Conservation (phyloP, 2,113 vertebrate genomes). For the Chascanopsetta lugubris region DNA sequence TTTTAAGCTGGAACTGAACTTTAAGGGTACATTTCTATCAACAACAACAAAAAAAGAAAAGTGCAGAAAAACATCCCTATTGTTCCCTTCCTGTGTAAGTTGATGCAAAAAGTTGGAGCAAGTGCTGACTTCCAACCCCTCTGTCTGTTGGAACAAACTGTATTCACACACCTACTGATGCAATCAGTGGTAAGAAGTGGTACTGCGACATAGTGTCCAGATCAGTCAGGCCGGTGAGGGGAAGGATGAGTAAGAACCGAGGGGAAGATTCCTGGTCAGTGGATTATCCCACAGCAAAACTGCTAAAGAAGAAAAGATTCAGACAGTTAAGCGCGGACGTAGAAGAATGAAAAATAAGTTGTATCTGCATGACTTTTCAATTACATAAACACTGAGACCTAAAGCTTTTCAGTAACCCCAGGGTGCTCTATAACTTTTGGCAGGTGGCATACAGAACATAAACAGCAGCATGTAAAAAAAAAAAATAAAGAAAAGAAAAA, state of each 20-base stretch:
- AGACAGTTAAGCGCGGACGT: too few species aligned
- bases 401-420: not conserved
- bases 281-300: not conserved
- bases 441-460: not conserved
- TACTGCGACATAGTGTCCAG: not conserved
- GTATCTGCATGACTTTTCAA: too few species aligned
- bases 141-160: too few species aligned
- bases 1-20: too few species aligned
- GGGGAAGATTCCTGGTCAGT: not conserved
- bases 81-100: not conserved
- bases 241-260: not conserved
- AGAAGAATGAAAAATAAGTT: too few species aligned
- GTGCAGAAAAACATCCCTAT: too few species aligned
- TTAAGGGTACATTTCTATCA: too few species aligned
- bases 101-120: not conserved
- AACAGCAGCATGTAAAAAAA: constrained; percentile 25
- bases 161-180: not conserved
- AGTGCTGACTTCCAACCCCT: not conserved
- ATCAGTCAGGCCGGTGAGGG: not conserved
- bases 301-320: not conserved
- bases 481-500: constrained; percentile 25
- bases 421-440: not conserved
- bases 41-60: too few species aligned
- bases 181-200: not conserved
- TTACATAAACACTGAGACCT: not conserved